Percentiles rank a stretch among this genome's conserved stretches.
Evolutionary conservation across 2,797 vertebrate species (phyloP).

Genomic region (Myiothlypis coronata): DNA sequence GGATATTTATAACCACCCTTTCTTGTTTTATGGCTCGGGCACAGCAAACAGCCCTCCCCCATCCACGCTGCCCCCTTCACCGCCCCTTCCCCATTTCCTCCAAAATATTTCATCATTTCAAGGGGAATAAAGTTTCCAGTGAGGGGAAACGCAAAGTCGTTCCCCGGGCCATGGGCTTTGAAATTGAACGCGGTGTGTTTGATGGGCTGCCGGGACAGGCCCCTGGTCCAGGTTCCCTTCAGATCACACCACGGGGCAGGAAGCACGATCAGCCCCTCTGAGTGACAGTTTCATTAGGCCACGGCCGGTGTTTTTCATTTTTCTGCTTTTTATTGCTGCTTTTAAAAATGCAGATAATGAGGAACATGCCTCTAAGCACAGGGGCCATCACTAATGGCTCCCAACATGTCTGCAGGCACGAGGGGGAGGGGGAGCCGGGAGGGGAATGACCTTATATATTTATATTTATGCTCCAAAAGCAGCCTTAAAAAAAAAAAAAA

Average conservation of each 20-base stretch:
- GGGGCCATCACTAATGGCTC: constrained; percentile 62
- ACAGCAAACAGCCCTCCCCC: constrained; percentile 9
- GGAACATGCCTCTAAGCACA: constrained; percentile 55
- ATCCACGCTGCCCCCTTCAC: neutral
- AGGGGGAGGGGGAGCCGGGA: neutral
- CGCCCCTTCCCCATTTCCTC: constrained; percentile 51
- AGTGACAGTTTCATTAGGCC: constrained; percentile 67
- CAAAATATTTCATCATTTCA: constrained; percentile 66
- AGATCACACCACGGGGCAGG: constrained; percentile 66
- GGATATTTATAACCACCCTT: constrained; percentile 53
- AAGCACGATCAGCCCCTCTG: constrained; percentile 52
- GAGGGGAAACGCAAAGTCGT: constrained; percentile 54
- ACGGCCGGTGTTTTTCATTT: constrained; percentile 63
- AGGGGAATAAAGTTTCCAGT: constrained; percentile 67
- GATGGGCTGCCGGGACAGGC: constrained; percentile 63
- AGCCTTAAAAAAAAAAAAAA: neutral
- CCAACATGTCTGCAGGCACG: constrained; percentile 41
- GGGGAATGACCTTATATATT: constrained; percentile 45
- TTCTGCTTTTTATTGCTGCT: constrained; percentile 67
- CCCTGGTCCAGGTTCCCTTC: constrained; percentile 62
- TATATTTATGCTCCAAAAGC: constrained; percentile 34
- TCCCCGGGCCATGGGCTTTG: constrained; percentile 58
- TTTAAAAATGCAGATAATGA: constrained; percentile 69
- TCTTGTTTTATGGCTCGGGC: constrained; percentile 32
- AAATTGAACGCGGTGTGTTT: constrained; percentile 66